Conservation (phyloP, 2,888 invertebrate genomes). For the Cenopis cana region DNA sequence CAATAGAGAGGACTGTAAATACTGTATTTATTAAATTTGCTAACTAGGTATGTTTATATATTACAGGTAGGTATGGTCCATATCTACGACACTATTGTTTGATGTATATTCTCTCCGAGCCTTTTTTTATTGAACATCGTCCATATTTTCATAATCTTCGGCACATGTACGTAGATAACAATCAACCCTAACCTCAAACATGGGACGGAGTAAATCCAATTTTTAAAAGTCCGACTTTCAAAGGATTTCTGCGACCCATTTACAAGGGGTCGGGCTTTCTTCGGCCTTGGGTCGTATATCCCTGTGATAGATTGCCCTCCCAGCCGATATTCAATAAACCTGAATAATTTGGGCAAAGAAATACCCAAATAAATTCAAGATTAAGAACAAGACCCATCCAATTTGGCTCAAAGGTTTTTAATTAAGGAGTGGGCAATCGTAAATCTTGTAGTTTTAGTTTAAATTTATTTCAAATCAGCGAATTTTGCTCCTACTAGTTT, state of each 20-base stretch:
- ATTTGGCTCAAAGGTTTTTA: conserved; percentile 63
- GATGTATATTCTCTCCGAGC: neutral
- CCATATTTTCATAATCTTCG: conserved; percentile 21
- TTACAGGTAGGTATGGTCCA: too few relatives aligned
- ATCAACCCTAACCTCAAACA: conserved; percentile 62
- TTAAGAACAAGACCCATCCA: conserved; percentile 63
- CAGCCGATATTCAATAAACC: conserved; percentile 72
- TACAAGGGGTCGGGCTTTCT: conserved; percentile 64
- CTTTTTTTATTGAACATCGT: conserved; percentile 12
- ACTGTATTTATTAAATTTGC: too few relatives aligned
- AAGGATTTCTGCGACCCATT: conserved; percentile 69
- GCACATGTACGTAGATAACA: conserved; percentile 42
- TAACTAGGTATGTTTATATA: too few relatives aligned
- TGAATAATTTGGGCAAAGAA: conserved; percentile 73
- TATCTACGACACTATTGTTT: too few relatives aligned
- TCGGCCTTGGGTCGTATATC: conserved; percentile 63
- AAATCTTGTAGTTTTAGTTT: conserved; percentile 51
- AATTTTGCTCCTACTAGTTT: neutral
- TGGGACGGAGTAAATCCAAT: conserved; percentile 67
- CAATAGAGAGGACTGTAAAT: too few relatives aligned
- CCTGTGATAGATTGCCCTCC: conserved; percentile 70
- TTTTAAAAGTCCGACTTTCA: conserved; percentile 67
- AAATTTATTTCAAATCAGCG: conserved; percentile 10
- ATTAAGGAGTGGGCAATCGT: conserved; percentile 61
- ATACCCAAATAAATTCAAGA: conserved; percentile 63